Evolutionary conservation across 2,113 vertebrate genomes (phyloP).

Genomic region (Lophochroa leadbeateri): DNA sequence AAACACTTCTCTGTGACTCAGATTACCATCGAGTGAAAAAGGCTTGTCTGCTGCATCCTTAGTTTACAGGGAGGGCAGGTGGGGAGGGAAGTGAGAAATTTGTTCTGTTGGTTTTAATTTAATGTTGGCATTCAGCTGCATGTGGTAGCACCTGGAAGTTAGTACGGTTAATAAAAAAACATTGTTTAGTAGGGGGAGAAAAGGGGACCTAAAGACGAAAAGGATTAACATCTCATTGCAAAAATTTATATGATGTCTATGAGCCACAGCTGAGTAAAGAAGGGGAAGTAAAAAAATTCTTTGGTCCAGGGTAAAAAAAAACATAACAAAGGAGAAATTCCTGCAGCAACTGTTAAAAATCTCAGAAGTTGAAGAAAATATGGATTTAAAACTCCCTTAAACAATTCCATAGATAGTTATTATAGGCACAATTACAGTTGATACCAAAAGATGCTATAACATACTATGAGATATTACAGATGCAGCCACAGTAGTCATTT

Average conservation of each 20-base stretch:
- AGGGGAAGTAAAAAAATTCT: neutral
- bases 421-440: neutral
- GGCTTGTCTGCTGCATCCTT: neutral
- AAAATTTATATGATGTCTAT: neutral
- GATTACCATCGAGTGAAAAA: slow-evolving; percentile 20
- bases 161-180: neutral
- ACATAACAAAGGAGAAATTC: neutral
- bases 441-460: neutral
- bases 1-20: slow-evolving; percentile 68
- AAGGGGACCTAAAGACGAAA: neutral
- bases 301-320: neutral
- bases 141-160: neutral
- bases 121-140: neutral
- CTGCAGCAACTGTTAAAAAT: neutral
- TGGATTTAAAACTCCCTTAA: neutral
- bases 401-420: neutral
- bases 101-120: neutral
- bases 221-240: neutral
- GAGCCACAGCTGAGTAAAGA: neutral
- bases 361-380: neutral
- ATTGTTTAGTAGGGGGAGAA: neutral
- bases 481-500: neutral
- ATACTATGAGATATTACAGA: neutral
- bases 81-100: neutral
- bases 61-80: neutral